A percentile compares a stretch with the other conserved stretches of the same genome.
phyloP scores from a whole-genome alignment of 2,888 invertebrate species.

The Clivina fossor region DNA sequence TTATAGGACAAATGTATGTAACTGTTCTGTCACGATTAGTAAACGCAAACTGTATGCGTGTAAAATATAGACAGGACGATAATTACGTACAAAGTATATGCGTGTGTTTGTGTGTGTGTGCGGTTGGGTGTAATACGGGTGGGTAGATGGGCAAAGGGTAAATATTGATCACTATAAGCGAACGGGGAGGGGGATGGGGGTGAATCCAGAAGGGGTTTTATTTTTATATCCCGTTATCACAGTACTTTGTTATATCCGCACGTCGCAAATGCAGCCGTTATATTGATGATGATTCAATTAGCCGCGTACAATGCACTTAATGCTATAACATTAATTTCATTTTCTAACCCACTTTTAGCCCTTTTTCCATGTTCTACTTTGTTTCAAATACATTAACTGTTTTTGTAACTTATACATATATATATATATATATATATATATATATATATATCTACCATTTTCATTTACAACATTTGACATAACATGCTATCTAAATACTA shows the following conservation, averaged over 20 bases:
- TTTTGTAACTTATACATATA: too few species aligned
- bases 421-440: too few species aligned
- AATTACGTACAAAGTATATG: slow-evolving; percentile 12
- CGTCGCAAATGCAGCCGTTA: slow-evolving; percentile 12
- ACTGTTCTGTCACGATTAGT: too few species aligned
- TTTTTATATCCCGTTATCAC: slow-evolving; percentile 29
- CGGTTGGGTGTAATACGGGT: neutral
- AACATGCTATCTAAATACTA: too few species aligned
- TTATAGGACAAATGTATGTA: too few species aligned
- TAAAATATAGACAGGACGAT: slow-evolving; percentile 20
- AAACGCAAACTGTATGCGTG: too few species aligned
- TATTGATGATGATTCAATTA: slow-evolving; percentile 30
- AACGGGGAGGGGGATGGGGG: neutral
- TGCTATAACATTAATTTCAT: slow-evolving; percentile 19
- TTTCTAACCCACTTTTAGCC: too few species aligned
- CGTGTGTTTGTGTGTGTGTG: too few species aligned
- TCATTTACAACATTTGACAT: too few species aligned
- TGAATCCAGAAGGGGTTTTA: neutral
- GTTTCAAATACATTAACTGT: too few species aligned
- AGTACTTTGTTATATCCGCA: slow-evolving; percentile 27
- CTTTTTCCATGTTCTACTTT: too few species aligned
- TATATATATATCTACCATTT: too few species aligned
- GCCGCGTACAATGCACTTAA: slow-evolving; percentile 15
- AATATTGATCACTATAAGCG: slow-evolving; percentile 21
- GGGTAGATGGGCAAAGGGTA: neutral